Evolutionary conservation across 2,113 vertebrate species (phyloP).

Genomic region (Ahaetulla prasina): DNA sequence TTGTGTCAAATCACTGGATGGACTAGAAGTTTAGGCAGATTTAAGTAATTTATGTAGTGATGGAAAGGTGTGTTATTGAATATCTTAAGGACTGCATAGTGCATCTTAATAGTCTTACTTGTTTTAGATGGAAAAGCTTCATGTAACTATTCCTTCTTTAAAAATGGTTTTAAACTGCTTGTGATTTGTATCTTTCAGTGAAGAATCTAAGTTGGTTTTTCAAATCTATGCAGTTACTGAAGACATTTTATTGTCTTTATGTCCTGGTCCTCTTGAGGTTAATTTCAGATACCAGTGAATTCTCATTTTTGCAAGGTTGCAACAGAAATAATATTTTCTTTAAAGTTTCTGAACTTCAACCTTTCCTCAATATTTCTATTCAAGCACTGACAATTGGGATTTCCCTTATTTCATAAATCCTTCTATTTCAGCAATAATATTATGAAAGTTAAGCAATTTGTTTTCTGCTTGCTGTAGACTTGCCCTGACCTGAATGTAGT

Average conservation of each 20-base stretch:
- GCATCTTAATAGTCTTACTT: neutral
- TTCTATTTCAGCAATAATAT: neutral
- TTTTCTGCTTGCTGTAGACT: neutral
- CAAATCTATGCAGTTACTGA: neutral
- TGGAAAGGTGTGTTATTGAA: neutral
- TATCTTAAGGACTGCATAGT: neutral
- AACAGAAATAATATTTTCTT: conserved; percentile 5
- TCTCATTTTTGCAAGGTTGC: conserved; percentile 4
- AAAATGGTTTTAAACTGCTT: neutral
- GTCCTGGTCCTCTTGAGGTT: neutral
- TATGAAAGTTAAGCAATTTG: neutral
- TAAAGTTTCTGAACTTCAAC: conserved; percentile 17
- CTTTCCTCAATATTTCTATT: conserved; percentile 18
- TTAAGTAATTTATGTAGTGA: neutral
- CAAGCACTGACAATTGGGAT: conserved; percentile 3
- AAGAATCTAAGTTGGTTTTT: neutral
- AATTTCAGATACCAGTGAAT: conserved; percentile 15
- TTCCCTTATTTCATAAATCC: neutral
- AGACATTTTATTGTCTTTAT: neutral
- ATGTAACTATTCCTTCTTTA: neutral
- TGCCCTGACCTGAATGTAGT: neutral
- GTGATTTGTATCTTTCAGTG: neutral
- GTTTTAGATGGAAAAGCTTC: neutral
- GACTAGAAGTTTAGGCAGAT: neutral
- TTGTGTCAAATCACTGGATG: neutral